A percentile compares a stretch with the other conserved stretches of the same genome.
Evolutionary conservation across 2,113 vertebrate species (phyloP).

Genomic region (Perca flavescens): DNA sequence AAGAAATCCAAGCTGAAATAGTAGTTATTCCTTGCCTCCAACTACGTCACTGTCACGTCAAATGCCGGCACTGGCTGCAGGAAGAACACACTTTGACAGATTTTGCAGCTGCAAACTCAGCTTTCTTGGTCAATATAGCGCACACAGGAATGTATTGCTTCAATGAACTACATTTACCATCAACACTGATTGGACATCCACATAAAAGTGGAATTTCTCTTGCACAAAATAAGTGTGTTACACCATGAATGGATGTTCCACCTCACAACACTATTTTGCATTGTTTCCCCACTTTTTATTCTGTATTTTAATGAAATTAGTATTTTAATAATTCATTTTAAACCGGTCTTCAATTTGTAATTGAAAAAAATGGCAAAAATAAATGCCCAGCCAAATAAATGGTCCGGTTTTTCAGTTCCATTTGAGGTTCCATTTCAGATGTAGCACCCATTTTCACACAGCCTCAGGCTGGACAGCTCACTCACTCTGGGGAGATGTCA

Average conservation of each 20-base stretch:
- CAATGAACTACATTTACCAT: no score
- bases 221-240: not conserved
- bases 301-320: not conserved
- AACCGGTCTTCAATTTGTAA: not conserved
- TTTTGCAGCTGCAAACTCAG: no score
- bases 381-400: not conserved
- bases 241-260: not conserved
- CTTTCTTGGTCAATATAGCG: no score
- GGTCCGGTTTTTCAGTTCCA: not conserved
- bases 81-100: no score
- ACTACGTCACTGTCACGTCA: no score
- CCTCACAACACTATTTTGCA: not conserved
- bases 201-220: no score
- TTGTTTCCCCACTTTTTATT: not conserved
- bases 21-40: no score
- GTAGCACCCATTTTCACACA: slow-evolving; percentile 36
- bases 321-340: not conserved
- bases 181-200: no score
- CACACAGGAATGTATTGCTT: no score
- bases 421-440: slow-evolving; percentile 26
- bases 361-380: no score
- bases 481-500: slow-evolving; percentile 62
- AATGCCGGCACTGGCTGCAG: no score
- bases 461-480: slow-evolving; percentile 61
- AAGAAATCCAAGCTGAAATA: no score